Percentiles rank a stretch among this genome's conserved stretches.
These are phyloP conservation scores for Nestor notabilis DNA, from an alignment of 2,113 vertebrate species.

Conservation along the genomic window DNA sequence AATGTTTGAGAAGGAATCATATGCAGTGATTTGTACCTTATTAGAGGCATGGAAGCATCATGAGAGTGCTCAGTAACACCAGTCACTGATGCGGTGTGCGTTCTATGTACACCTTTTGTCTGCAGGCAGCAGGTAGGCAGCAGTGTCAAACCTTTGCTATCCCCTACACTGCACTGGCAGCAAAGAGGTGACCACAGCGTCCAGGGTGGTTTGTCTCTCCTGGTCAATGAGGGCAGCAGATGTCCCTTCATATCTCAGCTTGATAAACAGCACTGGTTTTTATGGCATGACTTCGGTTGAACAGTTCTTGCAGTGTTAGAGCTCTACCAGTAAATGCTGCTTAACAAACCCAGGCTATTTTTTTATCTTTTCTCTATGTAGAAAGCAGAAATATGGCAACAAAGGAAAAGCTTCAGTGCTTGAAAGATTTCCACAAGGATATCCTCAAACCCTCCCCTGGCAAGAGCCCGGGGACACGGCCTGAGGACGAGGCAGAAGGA, in stretches of 20 bases:
- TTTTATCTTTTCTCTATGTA: neutral
- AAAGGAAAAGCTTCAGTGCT: constrained; percentile 95
- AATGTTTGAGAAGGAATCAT: neutral
- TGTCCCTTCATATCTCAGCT: neutral
- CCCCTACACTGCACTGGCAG: neutral
- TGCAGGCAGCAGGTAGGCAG: neutral
- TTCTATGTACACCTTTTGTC: neutral
- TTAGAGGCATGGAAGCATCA: neutral
- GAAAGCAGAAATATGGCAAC: constrained; percentile 86
- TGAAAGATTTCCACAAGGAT: constrained; percentile 99
- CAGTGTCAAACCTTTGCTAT: neutral
- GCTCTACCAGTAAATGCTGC: neutral
- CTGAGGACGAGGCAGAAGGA: constrained; percentile 95
- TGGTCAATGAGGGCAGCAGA: neutral
- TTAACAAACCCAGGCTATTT: neutral
- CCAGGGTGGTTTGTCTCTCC: neutral
- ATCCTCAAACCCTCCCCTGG: constrained; percentile 96
- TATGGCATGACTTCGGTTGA: neutral
- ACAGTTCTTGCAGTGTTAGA: neutral
- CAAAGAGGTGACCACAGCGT: neutral
- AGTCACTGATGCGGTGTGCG: accelerated
- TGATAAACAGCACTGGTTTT: neutral
- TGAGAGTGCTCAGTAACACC: neutral
- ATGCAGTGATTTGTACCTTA: neutral
- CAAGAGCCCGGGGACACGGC: constrained; percentile 93